A percentile compares a stretch with the other conserved stretches of the same genome.
Evolutionary conservation across 2,797 vertebrate species (phyloP).

Genomic region (Hemibagrus guttatus): DNA sequence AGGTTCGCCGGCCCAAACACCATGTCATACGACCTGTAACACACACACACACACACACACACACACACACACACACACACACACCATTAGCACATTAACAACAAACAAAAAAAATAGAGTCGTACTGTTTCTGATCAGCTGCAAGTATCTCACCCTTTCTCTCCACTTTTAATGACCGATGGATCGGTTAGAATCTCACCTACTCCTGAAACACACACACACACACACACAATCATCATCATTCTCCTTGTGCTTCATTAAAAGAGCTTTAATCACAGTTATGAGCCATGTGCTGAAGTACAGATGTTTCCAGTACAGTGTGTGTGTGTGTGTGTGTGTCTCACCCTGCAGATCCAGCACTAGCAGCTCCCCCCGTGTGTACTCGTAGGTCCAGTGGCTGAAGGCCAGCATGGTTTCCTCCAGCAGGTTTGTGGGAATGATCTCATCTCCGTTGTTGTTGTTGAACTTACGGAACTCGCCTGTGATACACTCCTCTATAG

Average conservation of each 20-base stretch:
- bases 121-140: background rate
- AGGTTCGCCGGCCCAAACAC: constrained; percentile 96
- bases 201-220: constrained; percentile 77
- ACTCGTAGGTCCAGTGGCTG: constrained; percentile 98
- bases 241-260: background rate
- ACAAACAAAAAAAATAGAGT: background rate
- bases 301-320: background rate
- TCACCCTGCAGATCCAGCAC: constrained; percentile 96
- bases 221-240: background rate
- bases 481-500: constrained; percentile 96
- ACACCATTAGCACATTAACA: background rate
- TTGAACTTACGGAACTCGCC: constrained; percentile 99
- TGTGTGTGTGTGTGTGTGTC: constrained; percentile 44
- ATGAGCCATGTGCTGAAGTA: background rate
- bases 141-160: constrained; percentile 85
- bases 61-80: constrained; percentile 24
- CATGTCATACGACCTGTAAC: constrained; percentile 90
- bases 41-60: constrained; percentile 29
- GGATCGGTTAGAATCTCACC: constrained; percentile 98
- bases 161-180: constrained; percentile 96
- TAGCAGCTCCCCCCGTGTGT: constrained; percentile 91
- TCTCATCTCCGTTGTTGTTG: constrained; percentile 99
- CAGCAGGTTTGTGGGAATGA: constrained; percentile 91
- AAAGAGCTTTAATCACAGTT: background rate
- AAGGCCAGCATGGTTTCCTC: constrained; percentile 99